Base-by-base conservation (phyloP, 2,888 invertebrate species). In the Spodoptera littoralis region DNA sequence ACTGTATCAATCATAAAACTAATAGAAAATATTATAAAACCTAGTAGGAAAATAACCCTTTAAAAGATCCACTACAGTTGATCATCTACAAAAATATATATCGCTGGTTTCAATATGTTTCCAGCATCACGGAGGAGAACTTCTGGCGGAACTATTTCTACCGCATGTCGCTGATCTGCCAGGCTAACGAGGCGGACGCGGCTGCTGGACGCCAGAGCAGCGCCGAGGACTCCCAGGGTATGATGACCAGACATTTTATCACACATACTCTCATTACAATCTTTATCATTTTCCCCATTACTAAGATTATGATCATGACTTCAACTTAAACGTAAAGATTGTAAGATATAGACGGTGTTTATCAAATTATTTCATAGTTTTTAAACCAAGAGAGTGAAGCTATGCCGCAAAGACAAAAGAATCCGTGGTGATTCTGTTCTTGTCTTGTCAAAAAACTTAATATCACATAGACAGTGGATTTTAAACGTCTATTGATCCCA, bases 121-220 rank as follows among this genome's bases (percentile, higher is more conserved):
- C 57, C 94, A 98, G 98, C 83, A 98, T 98, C 91, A 97, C 97
- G 85, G 99, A 99, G 96, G 99, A 99, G 94, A 97, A 98, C 90
- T 99, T 99, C 95, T 99, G 99, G 99, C 97, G 99, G 89, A 99
- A 99, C 96, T 99, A 99, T 92, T 99, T 99, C 95, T 99, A 99
- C 95, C 98, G 99, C 89, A 98, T 99, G 82, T 99, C 98, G 83
- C 97, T 99, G 84, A 98, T 99, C 90, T 98, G 99, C 89, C 99
- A 99, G 95, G 99, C 99, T 81, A 98, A 97, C 90, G 98, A 99
- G 92, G 95, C 97, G 18, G 96, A 97, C 82, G 96, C 97, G 45
- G 90, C 89, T 50, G 89, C 88, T 70, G 86, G 84, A 83, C 92
- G 92, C 73, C 92, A 91, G 84, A 74, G 86, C 83, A 95, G 94